Percentiles rank a stretch among this genome's conserved stretches.
These are phyloP conservation scores for Linyphia triangularis DNA, from an alignment of 2,888 invertebrate genomes.

Conservation along the genomic window DNA sequence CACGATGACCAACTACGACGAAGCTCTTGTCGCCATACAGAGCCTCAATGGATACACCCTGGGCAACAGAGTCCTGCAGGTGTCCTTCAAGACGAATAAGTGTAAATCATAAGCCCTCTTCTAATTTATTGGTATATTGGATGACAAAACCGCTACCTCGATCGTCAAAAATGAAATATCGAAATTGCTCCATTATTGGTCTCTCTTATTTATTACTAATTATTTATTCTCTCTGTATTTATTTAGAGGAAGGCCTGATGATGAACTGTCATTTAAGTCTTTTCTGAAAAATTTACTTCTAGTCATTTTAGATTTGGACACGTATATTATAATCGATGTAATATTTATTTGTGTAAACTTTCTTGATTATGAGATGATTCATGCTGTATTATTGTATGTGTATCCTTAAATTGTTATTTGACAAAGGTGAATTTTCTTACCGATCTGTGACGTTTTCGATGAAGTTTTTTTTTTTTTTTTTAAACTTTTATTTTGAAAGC, in stretches of 20 bases:
- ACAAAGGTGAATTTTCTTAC: too few species aligned
- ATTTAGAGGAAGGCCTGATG: constrained; percentile 23
- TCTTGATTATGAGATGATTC: neutral
- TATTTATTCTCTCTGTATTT: neutral
- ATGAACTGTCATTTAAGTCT: neutral
- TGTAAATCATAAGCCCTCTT: constrained; percentile 75
- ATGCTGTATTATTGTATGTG: too few species aligned
- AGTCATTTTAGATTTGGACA: constrained; percentile 12
- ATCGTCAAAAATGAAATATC: constrained; percentile 25
- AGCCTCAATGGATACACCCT: constrained; percentile 97
- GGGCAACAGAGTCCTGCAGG: constrained; percentile 96
- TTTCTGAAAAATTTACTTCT: constrained; percentile 13
- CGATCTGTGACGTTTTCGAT: too few species aligned
- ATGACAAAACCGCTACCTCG: constrained; percentile 67
- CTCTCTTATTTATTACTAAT: neutral
- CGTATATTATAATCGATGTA: too few species aligned
- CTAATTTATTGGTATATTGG: constrained; percentile 2
- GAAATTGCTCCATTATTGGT: constrained; percentile 14
- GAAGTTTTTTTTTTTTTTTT: too few species aligned
- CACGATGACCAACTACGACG: constrained; percentile 99
- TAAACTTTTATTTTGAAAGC: too few species aligned
- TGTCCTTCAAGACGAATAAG: constrained; percentile 92
- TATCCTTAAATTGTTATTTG: too few species aligned
- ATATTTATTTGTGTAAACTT: neutral
- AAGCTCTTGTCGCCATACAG: constrained; percentile 96